These are phyloP conservation scores for Lophius americanus DNA, from an alignment of 2,797 vertebrate species.

Conservation along the genomic window DNA sequence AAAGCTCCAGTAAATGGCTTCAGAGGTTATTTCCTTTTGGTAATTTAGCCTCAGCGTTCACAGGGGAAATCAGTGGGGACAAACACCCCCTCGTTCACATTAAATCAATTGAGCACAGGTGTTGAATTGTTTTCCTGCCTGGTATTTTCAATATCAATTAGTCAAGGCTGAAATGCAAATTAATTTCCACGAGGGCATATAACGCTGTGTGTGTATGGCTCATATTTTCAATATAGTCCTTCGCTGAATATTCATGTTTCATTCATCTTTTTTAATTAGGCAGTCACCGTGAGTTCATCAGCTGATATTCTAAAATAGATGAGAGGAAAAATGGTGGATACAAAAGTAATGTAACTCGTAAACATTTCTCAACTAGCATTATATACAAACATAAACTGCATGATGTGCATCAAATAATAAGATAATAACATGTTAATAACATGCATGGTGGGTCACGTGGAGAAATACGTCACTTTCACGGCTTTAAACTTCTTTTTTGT, in stretches of 20 bases:
- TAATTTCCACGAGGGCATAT: conserved; percentile 7
- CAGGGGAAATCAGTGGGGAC: conserved; percentile 67
- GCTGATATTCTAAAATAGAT: background rate
- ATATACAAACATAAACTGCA: background rate
- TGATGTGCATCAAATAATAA: background rate
- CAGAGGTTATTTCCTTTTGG: conserved; percentile 53
- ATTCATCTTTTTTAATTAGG: conserved; percentile 7
- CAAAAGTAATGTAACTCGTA: background rate
- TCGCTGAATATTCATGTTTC: background rate
- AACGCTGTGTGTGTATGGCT: conserved; percentile 1
- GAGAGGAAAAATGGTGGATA: too few species aligned
- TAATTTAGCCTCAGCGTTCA: conserved; percentile 60
- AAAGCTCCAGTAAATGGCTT: conserved; percentile 46
- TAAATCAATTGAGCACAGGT: conserved; percentile 55
- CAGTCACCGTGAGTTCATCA: background rate
- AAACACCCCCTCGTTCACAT: conserved; percentile 65
- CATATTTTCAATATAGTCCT: conserved; percentile 5
- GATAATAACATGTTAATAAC: too few species aligned
- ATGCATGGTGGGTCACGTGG: too few species aligned
- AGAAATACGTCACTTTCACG: too few species aligned
- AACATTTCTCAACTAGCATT: background rate
- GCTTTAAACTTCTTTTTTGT: too few species aligned
- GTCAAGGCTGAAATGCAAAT: conserved; percentile 50
- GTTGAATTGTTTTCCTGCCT: conserved; percentile 27
- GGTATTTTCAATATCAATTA: conserved; percentile 50